phyloP scores from a whole-genome alignment of 1,140 invertebrate genomes.

The Diorhabda carinulata region DNA sequence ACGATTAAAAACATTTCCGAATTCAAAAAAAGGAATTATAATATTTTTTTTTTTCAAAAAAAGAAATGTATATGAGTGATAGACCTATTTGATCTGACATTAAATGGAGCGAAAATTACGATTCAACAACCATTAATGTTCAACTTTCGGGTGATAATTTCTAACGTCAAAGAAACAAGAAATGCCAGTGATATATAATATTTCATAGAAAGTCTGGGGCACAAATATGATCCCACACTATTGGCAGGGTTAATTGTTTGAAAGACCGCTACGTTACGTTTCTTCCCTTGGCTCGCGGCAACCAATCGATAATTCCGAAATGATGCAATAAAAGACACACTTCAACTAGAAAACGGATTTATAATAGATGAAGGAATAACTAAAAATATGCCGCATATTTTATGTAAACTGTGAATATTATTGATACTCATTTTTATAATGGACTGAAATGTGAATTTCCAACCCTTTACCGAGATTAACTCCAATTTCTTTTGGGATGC shows the following conservation, averaged over 20 bases:
- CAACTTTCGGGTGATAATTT: constrained; percentile 16
- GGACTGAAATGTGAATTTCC: too few species aligned
- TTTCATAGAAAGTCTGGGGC: constrained; percentile 26
- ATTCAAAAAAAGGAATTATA: too few species aligned
- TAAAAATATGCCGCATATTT: too few species aligned
- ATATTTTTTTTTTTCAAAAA: neutral
- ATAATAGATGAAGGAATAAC: too few species aligned
- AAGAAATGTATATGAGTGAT: neutral
- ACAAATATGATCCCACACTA: constrained; percentile 36
- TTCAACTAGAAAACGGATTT: constrained; percentile 19
- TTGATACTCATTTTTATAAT: constrained; percentile 11
- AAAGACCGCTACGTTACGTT: constrained; percentile 25
- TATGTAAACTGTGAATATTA: too few species aligned
- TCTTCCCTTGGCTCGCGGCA: neutral
- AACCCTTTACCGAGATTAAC: too few species aligned
- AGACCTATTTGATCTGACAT: constrained; percentile 6
- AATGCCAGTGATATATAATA: constrained; percentile 25
- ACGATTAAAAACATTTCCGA: too few species aligned
- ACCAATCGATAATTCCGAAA: constrained; percentile 42
- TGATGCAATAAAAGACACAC: constrained; percentile 45
- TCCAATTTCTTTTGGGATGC: too few species aligned
- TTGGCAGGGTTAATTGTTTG: constrained; percentile 40
- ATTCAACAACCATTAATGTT: constrained; percentile 19
- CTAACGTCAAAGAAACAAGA: constrained; percentile 18
- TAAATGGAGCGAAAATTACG: constrained; percentile 16